Evolutionary conservation across 2,113 vertebrate species (phyloP).

Genomic region (Phycodurus eques): DNA sequence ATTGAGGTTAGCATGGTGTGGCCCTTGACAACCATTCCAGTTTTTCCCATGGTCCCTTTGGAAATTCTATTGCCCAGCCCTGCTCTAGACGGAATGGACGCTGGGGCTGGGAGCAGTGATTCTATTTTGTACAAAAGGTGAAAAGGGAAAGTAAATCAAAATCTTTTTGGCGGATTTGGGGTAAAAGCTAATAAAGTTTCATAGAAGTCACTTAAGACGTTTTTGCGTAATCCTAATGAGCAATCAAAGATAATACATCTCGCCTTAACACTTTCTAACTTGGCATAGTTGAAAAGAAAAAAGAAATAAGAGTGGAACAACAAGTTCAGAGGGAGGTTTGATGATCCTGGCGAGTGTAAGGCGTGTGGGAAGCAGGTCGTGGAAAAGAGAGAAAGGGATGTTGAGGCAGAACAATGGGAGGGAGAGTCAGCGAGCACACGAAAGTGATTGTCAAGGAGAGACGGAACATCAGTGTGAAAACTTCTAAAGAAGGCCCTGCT

Average conservation of each 20-base stretch:
- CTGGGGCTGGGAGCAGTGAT: background rate
- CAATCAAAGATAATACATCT: background rate
- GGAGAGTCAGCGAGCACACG: conserved; percentile 50
- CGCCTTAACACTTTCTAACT: background rate
- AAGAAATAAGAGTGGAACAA: conserved; percentile 46
- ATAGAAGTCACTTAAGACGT: background rate
- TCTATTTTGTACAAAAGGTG: background rate
- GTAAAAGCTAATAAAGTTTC: background rate
- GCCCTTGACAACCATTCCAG: no score
- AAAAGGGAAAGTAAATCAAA: background rate
- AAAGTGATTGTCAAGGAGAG: conserved; percentile 73
- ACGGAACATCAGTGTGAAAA: conserved; percentile 72
- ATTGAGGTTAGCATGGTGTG: no score
- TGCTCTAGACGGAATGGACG: no score
- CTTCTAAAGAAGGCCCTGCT: conserved; percentile 74
- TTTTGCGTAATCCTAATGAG: background rate
- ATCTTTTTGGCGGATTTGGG: background rate
- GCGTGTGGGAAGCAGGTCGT: conserved; percentile 10
- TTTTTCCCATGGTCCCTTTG: no score
- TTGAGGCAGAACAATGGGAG: conserved; percentile 20
- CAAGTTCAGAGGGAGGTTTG: conserved; percentile 32
- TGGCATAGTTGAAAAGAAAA: background rate
- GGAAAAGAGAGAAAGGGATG: background rate
- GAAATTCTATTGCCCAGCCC: no score
- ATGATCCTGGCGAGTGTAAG: background rate